Evolutionary conservation across 2,888 invertebrate genomes (phyloP), one percentile per base, ranked within the genome.

Genomic region (Hypomecis punctinalis): DNA sequence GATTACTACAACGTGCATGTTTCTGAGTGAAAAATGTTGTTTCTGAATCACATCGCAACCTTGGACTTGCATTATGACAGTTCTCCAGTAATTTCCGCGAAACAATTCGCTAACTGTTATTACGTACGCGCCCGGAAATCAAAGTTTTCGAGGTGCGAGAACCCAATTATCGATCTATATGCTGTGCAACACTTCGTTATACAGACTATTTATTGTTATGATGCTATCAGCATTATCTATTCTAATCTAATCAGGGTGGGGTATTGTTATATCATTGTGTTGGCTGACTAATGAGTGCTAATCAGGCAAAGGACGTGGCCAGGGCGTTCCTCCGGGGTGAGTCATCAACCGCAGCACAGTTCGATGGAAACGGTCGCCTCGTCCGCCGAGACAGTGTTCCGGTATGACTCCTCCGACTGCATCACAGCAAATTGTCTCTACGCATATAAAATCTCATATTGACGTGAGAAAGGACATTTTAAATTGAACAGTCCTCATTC

Each of bases 271-370:
- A 77, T 83, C 84, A 88, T 88, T 86, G 83, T 66, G 76, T 77
- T 79, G 79, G 78, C 79, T 90, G 91, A 90, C 83, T 89, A 90
- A 91, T 82, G 80, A 81, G 80, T 80, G 79, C 76, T 90, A 89
- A 90, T 90, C 89, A 87, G 83, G 77, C 68, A 81, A 84, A 86
- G 85, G 89, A 85, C 86, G 76, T 72, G 76, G 78, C 63, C 74
- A 79, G 85, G 86, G 86, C 91, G 86, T 89, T 90, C 89, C 89
- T 85, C 81, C 71, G 71, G 13, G 64, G 70, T 91, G 91, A 91
- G 72, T 91, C 91, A 91, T 69, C 68, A 57, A 66, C 60, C 64
- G 39, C 69, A 65, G 52, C 64, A 36, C 69, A 65, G 53, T 68
- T 70, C 75, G 76, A 78, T 82, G 76, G 77, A 76, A 80, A 73